Percentiles rank a stretch among this genome's conserved stretches.
Conservation (phyloP, 2,888 invertebrate species). For the Agrilus cyanescens region DNA sequence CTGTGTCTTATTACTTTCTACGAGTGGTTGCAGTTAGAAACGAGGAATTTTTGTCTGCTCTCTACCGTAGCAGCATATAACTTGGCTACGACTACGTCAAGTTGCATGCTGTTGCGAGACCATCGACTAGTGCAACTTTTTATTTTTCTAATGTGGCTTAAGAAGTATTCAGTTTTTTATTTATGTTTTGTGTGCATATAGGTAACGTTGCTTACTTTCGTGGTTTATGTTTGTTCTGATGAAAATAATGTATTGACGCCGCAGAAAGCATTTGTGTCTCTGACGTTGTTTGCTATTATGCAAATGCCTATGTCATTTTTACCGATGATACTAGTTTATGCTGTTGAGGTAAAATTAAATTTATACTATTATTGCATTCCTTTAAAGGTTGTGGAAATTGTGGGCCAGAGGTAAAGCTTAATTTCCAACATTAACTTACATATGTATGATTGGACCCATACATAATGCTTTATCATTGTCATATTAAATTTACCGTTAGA, state of each 20-base stretch:
- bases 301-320: conserved; percentile 76
- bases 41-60: too few relatives aligned
- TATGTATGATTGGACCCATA: too few relatives aligned
- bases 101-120: too few relatives aligned
- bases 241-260: conserved; percentile 64
- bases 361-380: neutral
- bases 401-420: neutral
- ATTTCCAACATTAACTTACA: neutral
- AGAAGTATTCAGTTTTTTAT: too few relatives aligned
- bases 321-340: conserved; percentile 61
- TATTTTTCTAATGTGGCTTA: too few relatives aligned
- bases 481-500: too few relatives aligned
- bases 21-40: too few relatives aligned
- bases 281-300: conserved; percentile 78
- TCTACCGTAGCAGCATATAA: too few relatives aligned
- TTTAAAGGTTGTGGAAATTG: neutral
- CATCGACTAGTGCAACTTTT: too few relatives aligned
- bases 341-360: conserved; percentile 52
- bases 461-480: too few relatives aligned
- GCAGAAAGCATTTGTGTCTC: conserved; percentile 73
- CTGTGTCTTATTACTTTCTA: too few relatives aligned
- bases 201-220: conserved; percentile 77
- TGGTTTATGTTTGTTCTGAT: conserved; percentile 61
- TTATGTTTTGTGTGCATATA: conserved; percentile 29
- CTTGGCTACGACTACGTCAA: too few relatives aligned